phyloP scores from a whole-genome alignment of 2,113 vertebrate species.

The Suncus etruscus region DNA sequence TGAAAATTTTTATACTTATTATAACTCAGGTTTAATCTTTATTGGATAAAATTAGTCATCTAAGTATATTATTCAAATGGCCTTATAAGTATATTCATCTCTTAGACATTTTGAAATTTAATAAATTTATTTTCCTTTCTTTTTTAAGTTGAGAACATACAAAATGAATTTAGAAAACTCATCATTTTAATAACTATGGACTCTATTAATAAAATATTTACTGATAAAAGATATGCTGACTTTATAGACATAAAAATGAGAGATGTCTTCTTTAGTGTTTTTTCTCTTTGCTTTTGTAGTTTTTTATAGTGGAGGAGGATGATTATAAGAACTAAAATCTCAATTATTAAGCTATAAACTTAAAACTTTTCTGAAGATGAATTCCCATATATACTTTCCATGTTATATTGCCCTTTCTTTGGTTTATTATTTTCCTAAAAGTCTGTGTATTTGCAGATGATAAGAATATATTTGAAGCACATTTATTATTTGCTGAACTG shows the following conservation, averaged over 20 bases:
- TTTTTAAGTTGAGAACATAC: background rate
- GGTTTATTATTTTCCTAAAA: conserved; percentile 6
- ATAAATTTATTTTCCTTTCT: conserved; percentile 41
- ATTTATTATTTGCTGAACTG: conserved; percentile 51
- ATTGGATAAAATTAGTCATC: background rate
- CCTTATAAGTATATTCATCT: background rate
- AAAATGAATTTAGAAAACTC: conserved; percentile 28
- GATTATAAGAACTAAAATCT: background rate
- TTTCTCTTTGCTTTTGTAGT: background rate
- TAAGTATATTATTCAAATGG: background rate
- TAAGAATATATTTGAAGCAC: conserved; percentile 50
- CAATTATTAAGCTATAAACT: conserved; percentile 30
- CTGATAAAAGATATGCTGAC: background rate
- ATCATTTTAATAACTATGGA: conserved; percentile 53
- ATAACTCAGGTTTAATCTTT: background rate
- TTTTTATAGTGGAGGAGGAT: background rate
- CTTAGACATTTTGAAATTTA: conserved; percentile 50
- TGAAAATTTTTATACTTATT: background rate
- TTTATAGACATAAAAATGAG: background rate
- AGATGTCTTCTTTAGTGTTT: background rate
- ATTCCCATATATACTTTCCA: background rate
- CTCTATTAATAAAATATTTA: conserved; percentile 25
- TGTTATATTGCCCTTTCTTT: background rate
- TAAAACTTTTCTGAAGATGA: background rate
- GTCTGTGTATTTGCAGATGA: background rate